Evolutionary conservation across 1,140 invertebrate genomes (phyloP).

Genomic region (Philotrypesis tridentata): DNA sequence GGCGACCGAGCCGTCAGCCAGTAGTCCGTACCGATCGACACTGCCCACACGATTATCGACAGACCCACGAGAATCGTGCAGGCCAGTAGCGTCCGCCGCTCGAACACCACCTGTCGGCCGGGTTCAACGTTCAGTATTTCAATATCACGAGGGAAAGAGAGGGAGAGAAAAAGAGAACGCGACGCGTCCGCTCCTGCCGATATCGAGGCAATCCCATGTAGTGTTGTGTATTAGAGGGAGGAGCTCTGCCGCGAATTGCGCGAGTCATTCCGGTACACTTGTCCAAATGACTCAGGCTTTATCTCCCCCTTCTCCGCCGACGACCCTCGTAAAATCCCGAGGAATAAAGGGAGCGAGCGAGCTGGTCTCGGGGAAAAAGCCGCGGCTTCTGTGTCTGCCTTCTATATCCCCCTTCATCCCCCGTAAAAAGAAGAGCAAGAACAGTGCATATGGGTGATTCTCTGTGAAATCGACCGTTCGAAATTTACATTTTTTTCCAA

Average conservation of each 20-base stretch:
- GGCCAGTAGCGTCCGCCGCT: constrained; percentile 80
- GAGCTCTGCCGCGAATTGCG: too few relatives aligned
- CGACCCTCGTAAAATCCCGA: background rate
- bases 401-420: too few relatives aligned
- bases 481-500: too few relatives aligned
- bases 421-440: background rate
- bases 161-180: constrained; percentile 5
- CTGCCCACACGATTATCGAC: constrained; percentile 81
- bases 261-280: background rate
- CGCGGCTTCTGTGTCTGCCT: too few relatives aligned
- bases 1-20: constrained; percentile 81
- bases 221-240: too few relatives aligned
- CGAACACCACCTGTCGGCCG: constrained; percentile 76
- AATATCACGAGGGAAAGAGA: constrained; percentile 1
- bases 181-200: too few relatives aligned
- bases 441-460: too few relatives aligned
- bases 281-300: background rate
- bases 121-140: background rate
- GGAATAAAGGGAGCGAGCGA: too few relatives aligned
- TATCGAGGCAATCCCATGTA: too few relatives aligned
- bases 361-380: background rate
- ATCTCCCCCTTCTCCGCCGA: background rate
- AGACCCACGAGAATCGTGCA: constrained; percentile 81
- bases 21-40: constrained; percentile 83
- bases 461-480: too few relatives aligned